Evolutionary conservation across 2,888 invertebrate species (phyloP).

Genomic region (Drosophila robusta): DNA sequence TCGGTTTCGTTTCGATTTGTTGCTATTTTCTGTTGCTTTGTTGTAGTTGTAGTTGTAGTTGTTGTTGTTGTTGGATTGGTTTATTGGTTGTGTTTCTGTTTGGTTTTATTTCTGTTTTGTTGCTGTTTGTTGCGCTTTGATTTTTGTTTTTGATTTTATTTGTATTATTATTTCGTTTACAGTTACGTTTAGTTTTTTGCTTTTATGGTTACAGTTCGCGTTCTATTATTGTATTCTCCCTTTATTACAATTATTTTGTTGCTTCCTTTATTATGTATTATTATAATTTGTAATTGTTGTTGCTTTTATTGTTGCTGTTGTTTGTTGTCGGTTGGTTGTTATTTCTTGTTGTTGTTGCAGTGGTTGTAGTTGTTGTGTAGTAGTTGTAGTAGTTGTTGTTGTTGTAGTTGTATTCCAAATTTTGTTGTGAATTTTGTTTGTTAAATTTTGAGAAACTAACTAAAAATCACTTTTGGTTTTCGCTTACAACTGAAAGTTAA

Average conservation of each 20-base stretch:
- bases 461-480: conserved; percentile 82
- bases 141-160: conserved; percentile 37
- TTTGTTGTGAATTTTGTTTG: conserved; percentile 84
- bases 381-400: conserved; percentile 63
- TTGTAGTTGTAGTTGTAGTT: conserved; percentile 35
- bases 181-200: conserved; percentile 38
- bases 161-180: conserved; percentile 43
- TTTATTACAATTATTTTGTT: conserved; percentile 11
- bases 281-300: conserved; percentile 55
- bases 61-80: conserved; percentile 45
- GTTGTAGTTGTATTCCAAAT: conserved; percentile 82
- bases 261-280: conserved; percentile 34
- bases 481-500: conserved; percentile 77
- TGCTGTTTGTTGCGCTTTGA: conserved; percentile 52
- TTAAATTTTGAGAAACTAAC: conserved; percentile 85
- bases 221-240: conserved; percentile 43
- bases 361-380: conserved; percentile 45
- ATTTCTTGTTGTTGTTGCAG: conserved; percentile 31
- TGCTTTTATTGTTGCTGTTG: conserved; percentile 59
- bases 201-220: conserved; percentile 70
- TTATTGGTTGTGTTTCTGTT: conserved; percentile 52
- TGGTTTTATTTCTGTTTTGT: conserved; percentile 44
- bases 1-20: conserved; percentile 64
- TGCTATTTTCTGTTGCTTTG: conserved; percentile 48
- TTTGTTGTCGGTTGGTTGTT: conserved; percentile 60